These are phyloP conservation scores for Rhopalosiphum padi DNA, from an alignment of 1,140 invertebrate species.

Conservation along the genomic window DNA sequence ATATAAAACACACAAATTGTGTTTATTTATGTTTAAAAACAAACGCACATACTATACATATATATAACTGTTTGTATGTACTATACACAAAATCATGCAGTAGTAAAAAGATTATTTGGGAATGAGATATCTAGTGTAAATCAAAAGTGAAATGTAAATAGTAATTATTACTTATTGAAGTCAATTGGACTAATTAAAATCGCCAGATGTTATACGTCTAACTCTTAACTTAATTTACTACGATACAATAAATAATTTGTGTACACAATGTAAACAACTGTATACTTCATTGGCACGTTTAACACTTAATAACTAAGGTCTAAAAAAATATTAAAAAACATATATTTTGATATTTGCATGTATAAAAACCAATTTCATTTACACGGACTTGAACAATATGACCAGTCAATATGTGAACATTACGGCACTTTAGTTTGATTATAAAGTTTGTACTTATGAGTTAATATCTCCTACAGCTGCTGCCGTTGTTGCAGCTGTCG, in stretches of 20 bases:
- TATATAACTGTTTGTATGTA: neutral
- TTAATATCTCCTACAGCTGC: slow-evolving; percentile 47
- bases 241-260: slow-evolving; percentile 41
- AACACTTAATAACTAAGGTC: slow-evolving; percentile 38
- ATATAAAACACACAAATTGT: neutral
- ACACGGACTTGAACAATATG: slow-evolving; percentile 45
- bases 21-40: slow-evolving; percentile 5
- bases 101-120: neutral
- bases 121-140: slow-evolving; percentile 22
- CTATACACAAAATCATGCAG: neutral
- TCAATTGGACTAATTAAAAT: slow-evolving; percentile 58
- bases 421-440: slow-evolving; percentile 55
- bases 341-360: slow-evolving; percentile 32
- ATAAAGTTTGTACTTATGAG: slow-evolving; percentile 31
- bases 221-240: slow-evolving; percentile 53
- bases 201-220: slow-evolving; percentile 36
- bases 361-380: slow-evolving; percentile 53
- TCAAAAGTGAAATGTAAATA: slow-evolving; percentile 42
- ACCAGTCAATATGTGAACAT: slow-evolving; percentile 54
- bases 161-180: slow-evolving; percentile 50
- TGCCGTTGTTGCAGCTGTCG: slow-evolving; percentile 22
- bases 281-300: slow-evolving; percentile 55
- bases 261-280: slow-evolving; percentile 47
- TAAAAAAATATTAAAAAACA: slow-evolving; percentile 51
- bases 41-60: neutral